A percentile compares a stretch with the other conserved stretches of the same genome.
Conservation (phyloP, 2,113 vertebrate genomes). For the Puma concolor region DNA sequence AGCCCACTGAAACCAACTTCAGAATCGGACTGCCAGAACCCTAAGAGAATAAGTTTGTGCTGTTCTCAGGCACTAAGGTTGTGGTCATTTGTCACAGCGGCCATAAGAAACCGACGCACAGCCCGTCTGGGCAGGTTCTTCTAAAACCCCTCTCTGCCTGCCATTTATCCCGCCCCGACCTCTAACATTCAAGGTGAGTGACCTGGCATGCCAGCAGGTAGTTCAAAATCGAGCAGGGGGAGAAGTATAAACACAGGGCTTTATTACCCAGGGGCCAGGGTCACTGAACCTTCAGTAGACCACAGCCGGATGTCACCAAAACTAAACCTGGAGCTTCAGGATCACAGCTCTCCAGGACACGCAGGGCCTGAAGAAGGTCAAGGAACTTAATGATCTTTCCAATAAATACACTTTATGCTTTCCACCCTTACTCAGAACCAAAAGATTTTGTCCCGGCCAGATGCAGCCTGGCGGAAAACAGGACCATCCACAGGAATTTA, state of each 20-base stretch:
- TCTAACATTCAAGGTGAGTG: neutral
- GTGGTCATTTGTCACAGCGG: neutral
- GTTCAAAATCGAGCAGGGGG: neutral
- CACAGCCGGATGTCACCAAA: neutral
- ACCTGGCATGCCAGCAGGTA: neutral
- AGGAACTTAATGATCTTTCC: neutral
- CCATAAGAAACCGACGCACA: neutral
- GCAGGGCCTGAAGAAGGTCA: neutral
- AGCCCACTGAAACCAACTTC: neutral
- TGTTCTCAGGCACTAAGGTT: neutral
- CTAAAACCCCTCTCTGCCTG: neutral
- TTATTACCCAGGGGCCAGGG: neutral
- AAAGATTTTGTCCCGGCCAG: constrained; percentile 19
- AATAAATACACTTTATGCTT: neutral
- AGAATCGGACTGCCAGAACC: neutral
- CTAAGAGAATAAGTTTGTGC: neutral
- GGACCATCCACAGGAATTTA: neutral
- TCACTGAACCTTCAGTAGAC: neutral
- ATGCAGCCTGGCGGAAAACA: neutral
- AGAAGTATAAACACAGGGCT: neutral
- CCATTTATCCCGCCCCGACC: too few relatives aligned
- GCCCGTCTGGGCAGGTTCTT: neutral
- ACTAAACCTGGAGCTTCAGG: neutral
- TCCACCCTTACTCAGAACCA: constrained; percentile 48
- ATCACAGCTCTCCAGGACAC: neutral